These are phyloP conservation scores for Resseliella maxima DNA, from an alignment of 2,888 invertebrate species.

Conservation along the genomic window DNA sequence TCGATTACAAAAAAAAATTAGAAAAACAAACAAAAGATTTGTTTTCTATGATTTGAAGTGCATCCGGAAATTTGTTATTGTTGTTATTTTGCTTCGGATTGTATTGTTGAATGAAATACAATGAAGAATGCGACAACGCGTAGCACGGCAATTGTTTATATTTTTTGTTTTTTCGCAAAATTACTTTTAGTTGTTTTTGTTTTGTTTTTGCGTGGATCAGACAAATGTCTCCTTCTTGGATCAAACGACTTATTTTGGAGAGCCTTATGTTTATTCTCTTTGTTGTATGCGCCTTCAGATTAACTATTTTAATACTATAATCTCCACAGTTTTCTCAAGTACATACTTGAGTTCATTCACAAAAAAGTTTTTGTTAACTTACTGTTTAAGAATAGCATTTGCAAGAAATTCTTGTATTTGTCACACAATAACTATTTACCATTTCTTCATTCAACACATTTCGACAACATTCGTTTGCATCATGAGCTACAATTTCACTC, in stretches of 20 bases:
- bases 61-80: conserved; percentile 4
- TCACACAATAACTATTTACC: background rate
- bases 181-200: background rate
- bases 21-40: conserved; percentile 15
- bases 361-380: background rate
- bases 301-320: conserved; percentile 54
- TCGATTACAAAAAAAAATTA: background rate
- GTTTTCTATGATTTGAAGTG: conserved; percentile 3
- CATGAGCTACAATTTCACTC: too few species aligned
- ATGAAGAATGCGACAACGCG: background rate
- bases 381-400: background rate
- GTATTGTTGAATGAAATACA: background rate
- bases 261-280: background rate
- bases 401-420: background rate
- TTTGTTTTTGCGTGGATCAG: background rate
- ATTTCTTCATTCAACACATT: background rate
- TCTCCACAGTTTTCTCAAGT: conserved; percentile 43
- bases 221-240: background rate
- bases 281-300: background rate
- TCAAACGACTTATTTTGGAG: background rate
- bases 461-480: too few species aligned
- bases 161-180: background rate
- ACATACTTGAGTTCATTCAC: conserved; percentile 25
- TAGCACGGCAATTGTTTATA: background rate
- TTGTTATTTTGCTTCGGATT: background rate